These are phyloP conservation scores for Poeciliopsis occidentalis DNA, from an alignment of 2,113 vertebrate genomes.

Conservation along the genomic window DNA sequence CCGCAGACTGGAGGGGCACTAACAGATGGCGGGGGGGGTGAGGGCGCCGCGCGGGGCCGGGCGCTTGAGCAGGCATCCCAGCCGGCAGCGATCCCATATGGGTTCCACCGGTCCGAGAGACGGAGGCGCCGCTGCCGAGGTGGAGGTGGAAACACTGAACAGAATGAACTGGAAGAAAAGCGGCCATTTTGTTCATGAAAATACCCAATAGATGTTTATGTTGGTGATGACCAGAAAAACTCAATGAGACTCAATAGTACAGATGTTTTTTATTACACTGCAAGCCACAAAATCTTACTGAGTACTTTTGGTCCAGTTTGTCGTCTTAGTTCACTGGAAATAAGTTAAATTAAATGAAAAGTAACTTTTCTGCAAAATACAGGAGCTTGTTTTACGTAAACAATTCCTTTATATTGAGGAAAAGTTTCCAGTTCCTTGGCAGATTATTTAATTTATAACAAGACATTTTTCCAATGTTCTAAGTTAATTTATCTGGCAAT, in stretches of 20 bases:
- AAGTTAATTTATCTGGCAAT: too few species aligned
- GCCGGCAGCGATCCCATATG: slow-evolving; percentile 82
- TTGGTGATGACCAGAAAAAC: neutral
- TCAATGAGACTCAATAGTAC: neutral
- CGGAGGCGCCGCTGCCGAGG: slow-evolving; percentile 20
- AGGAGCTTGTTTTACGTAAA: too few species aligned
- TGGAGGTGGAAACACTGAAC: slow-evolving; percentile 3
- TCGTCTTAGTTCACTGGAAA: too few species aligned
- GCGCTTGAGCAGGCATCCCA: slow-evolving; percentile 78
- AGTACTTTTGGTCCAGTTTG: too few species aligned
- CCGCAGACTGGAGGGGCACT: slow-evolving; percentile 70
- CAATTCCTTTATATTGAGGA: too few species aligned
- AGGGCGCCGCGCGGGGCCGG: slow-evolving; percentile 75
- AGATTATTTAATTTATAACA: too few species aligned
- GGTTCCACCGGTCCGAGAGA: slow-evolving; percentile 62
- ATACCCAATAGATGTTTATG: too few species aligned
- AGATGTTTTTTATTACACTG: neutral
- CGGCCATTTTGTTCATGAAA: neutral
- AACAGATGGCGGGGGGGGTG: slow-evolving; percentile 82
- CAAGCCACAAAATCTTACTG: too few species aligned
- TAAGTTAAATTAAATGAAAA: too few species aligned
- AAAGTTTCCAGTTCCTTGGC: too few species aligned
- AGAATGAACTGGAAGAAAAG: neutral
- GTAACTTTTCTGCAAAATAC: too few species aligned
- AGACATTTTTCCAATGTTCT: too few species aligned